Base-by-base conservation (phyloP, 2,797 vertebrate genomes). In the Eospalax fontanierii region DNA sequence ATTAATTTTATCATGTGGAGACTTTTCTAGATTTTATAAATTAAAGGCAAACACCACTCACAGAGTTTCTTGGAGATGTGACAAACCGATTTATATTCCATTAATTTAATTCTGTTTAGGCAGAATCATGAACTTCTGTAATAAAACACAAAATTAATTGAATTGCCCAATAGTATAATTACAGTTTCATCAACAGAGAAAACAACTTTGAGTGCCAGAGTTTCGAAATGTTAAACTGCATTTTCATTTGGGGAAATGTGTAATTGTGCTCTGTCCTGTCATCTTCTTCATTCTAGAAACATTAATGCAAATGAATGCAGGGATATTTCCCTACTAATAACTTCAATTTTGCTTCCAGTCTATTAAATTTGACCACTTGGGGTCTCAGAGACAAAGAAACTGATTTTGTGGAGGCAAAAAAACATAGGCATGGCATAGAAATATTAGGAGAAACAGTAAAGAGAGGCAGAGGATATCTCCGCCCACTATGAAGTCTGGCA, bases 61-160 rank as follows among this genome's bases (percentile, higher is more conserved):
- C 43, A 65, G 96, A 98, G 98, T 95, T 95, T 97, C 97, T 95
- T 98, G 97, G 97, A 97, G 86, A 97, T 96, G 54, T 98, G 96
- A 94, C 94, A 98, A 96, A 96, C 71, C 7, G 76, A 95, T 97
- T 98, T 98, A 98, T 97, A 96, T 95, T 97, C 78, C 59, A 96
- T 98, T 98, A 97, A 96, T 97, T 98, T 98, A 94, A 96, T 87
- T 97, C 70, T 96, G 16, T 94, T 97, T 91, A 95, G 91, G 33
- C 33, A 97, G 94, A 98, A 96, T 97, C 38, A 33, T 86, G 80
- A 30, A 95, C 90, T 95, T 96, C 80, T 96, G 78, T 90, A 97
- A 95, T 89, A 98, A 98, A 98, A 90, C 82, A 92, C 89, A 97
- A 93, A 97, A 96, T 97, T 96, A 97, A 97, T 87, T 89, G 91